These are phyloP conservation scores for Dicycla oo DNA, from an alignment of 2,888 invertebrate species.

Conservation along the genomic window DNA sequence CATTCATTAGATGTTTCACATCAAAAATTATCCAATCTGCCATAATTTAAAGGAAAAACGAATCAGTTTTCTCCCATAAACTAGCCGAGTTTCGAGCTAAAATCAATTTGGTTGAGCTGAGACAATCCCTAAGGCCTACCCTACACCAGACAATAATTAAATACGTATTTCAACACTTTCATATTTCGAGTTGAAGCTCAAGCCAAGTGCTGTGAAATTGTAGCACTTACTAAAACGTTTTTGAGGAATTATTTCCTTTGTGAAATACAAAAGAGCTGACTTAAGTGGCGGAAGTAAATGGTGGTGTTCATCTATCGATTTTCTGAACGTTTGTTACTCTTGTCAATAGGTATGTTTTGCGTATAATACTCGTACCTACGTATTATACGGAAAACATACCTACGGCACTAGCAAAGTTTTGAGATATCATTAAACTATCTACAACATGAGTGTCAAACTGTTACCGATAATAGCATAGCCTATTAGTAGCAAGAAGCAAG, in stretches of 20 bases:
- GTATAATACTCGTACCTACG: too few species aligned
- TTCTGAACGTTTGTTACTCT: conserved; percentile 10
- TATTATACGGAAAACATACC: too few species aligned
- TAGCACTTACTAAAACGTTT: conserved; percentile 55
- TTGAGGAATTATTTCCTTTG: conserved; percentile 50
- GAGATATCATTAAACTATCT: too few species aligned
- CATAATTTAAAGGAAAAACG: conserved; percentile 27
- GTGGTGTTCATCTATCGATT: conserved; percentile 12
- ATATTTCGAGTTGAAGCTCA: conserved; percentile 28
- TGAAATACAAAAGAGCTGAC: conserved; percentile 23
- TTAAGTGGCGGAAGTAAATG: conserved; percentile 23
- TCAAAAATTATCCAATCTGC: conserved; percentile 35
- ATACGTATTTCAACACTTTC: conserved; percentile 58
- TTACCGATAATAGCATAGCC: too few species aligned
- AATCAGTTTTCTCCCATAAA: conserved; percentile 33
- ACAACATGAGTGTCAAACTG: too few species aligned
- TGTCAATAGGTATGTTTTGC: neutral
- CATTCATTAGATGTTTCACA: too few species aligned
- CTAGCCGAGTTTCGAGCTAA: conserved; percentile 8
- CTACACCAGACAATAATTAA: conserved; percentile 47
- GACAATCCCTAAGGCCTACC: conserved; percentile 32
- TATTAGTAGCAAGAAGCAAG: too few species aligned
- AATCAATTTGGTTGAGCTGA: conserved; percentile 40
- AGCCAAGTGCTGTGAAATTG: conserved; percentile 59
- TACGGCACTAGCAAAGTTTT: too few species aligned